Evolutionary conservation across 2,888 invertebrate species (phyloP), one percentile per base, ranked within the genome.

Genomic region (Pristionchus arcanus): DNA sequence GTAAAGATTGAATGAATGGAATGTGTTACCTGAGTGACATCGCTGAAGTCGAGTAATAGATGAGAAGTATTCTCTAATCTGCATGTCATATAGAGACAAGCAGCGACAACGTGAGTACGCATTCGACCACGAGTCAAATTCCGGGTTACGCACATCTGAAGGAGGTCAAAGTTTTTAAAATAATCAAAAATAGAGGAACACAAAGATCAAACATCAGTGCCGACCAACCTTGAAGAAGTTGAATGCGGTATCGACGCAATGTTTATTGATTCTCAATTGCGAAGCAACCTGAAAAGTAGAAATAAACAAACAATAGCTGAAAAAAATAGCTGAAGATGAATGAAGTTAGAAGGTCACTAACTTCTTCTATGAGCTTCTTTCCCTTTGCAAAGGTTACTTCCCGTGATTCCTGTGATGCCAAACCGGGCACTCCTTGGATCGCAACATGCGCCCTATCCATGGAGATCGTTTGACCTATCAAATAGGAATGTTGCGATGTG

Each of bases 11-110:
- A 13, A 83, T 21, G 55, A 19, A n/a, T 71, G 68, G 59, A 49
- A 9, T 49, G n/a, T 49, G 11, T 31, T 85, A 94, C 94, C 93
- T 95, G 94, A 83, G 94, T 95, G n/a, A 98, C 97, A 96, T 99
- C 99, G 96, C 98, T 98, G 92, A 99, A 98, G 95, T 99, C 99
- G 94, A 99, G 97, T 89, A 99, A 96, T 95, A 99, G 97, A 97
- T 98, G 98, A 92, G 98, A 97, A 90, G 98, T 98, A 93, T 97
- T 97, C 96, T 98, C 98, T 1, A 97, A 97, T 92, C 99, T 96
- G 95, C 99, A 99, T 0, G 98, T 98, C 95, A 99, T 97, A 95
- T 99, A 99, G 4, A 99, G 97, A 95, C 99, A 99, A 49, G 99
- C 98, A 59, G 98, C 98, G 95, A 98, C 97, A 87, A 99, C 98